Conservation (phyloP, 2,797 vertebrate genomes). For the Hylomyscus alleni region DNA sequence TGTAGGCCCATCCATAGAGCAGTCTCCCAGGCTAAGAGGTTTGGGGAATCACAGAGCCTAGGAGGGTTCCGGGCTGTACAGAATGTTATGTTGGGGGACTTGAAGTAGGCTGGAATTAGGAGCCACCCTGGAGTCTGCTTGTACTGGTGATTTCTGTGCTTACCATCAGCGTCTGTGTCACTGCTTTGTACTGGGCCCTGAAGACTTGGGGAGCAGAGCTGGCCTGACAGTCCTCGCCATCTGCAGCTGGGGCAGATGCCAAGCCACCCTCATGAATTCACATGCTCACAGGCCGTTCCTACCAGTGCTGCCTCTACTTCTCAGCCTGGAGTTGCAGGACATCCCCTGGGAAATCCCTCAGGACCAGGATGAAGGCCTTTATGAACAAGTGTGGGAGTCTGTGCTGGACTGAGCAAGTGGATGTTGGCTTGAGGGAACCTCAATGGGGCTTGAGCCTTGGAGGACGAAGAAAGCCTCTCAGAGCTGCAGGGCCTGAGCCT, state of each 20-base stretch:
- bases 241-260: neutral
- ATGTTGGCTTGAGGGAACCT: neutral
- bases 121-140: neutral
- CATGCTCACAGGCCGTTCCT: too few relatives aligned
- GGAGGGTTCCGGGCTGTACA: neutral
- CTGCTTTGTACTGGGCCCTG: neutral
- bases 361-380: neutral
- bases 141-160: neutral
- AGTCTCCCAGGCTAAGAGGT: too few relatives aligned
- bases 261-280: neutral
- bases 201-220: neutral
- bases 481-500: neutral
- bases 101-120: neutral
- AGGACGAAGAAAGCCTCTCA: neutral
- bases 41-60: too few relatives aligned
- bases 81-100: neutral
- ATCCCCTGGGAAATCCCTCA: neutral
- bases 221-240: neutral
- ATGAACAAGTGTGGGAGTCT: neutral
- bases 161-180: neutral
- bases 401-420: neutral
- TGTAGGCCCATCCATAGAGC: neutral
- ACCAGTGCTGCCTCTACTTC: neutral
- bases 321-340: neutral
- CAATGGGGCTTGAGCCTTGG: neutral